Conservation (phyloP, 2,888 invertebrate genomes). For the Muscina levida region DNA sequence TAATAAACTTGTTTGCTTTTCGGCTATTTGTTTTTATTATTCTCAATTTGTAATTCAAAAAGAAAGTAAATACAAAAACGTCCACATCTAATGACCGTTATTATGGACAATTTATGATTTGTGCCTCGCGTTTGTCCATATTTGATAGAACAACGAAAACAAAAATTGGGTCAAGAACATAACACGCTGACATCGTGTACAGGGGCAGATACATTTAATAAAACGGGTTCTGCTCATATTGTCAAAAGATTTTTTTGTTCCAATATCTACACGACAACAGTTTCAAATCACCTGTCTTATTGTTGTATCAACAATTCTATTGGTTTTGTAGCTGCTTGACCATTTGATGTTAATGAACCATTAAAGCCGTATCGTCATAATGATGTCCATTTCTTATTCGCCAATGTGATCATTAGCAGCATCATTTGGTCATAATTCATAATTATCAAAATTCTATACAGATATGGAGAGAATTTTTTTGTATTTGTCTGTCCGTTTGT, state of each 20-base stretch:
- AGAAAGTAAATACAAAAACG: constrained; percentile 29
- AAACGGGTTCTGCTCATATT: too few relatives aligned
- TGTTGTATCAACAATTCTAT: not conserved
- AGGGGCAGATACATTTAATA: constrained; percentile 1
- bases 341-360: constrained; percentile 52
- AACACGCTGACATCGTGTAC: constrained; percentile 5
- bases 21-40: too few relatives aligned
- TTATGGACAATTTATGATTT: not conserved
- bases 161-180: constrained; percentile 58
- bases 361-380: constrained; percentile 28
- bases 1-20: constrained; percentile 50
- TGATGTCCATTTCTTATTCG: not conserved
- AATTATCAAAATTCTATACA: constrained; percentile 2
- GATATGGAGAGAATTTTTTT: constrained; percentile 20
- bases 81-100: not conserved
- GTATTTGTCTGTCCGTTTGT: too few relatives aligned
- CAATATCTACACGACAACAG: not conserved
- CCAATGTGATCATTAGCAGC: not conserved
- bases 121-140: not conserved
- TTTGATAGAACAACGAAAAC: not conserved
- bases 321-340: not conserved
- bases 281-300: not conserved
- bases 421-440: constrained; percentile 9
- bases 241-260: not conserved
- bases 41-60: not conserved